phyloP scores from a whole-genome alignment of 2,888 invertebrate genomes.

The Eilema depressum region DNA sequence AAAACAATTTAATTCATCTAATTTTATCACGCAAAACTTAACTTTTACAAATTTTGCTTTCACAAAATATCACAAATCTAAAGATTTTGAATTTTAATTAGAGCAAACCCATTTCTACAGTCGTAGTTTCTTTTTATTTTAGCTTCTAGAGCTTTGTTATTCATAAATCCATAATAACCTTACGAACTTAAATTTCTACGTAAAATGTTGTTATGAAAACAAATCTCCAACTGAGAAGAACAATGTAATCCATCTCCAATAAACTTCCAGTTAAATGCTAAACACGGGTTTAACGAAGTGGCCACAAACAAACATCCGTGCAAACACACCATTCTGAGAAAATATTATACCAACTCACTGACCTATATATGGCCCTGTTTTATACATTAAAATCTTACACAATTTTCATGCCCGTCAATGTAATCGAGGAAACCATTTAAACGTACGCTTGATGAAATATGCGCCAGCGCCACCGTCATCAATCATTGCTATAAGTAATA shows the following conservation, averaged over 20 bases:
- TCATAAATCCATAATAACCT: neutral
- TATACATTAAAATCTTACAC: slow-evolving; percentile 77
- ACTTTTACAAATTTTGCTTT: neutral
- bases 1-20: too few relatives aligned
- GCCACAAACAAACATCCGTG: slow-evolving; percentile 75
- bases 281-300: slow-evolving; percentile 65
- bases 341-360: slow-evolving; percentile 75
- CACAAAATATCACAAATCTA: neutral
- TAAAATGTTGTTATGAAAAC: slow-evolving; percentile 30
- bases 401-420: slow-evolving; percentile 70
- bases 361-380: slow-evolving; percentile 78
- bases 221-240: slow-evolving; percentile 49
- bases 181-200: neutral
- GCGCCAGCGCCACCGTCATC: slow-evolving; percentile 45
- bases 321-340: slow-evolving; percentile 78
- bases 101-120: neutral
- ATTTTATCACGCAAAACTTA: too few relatives aligned
- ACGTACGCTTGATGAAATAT: slow-evolving; percentile 61
- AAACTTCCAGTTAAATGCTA: slow-evolving; percentile 62
- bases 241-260: slow-evolving; percentile 68
- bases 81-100: neutral
- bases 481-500: slow-evolving; percentile 56
- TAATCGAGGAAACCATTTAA: slow-evolving; percentile 63
- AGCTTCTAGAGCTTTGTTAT: neutral
- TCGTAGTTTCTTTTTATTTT: neutral